These are phyloP conservation scores for Teinopalpus imperialis DNA, from an alignment of 2,888 invertebrate genomes.

Conservation along the genomic window DNA sequence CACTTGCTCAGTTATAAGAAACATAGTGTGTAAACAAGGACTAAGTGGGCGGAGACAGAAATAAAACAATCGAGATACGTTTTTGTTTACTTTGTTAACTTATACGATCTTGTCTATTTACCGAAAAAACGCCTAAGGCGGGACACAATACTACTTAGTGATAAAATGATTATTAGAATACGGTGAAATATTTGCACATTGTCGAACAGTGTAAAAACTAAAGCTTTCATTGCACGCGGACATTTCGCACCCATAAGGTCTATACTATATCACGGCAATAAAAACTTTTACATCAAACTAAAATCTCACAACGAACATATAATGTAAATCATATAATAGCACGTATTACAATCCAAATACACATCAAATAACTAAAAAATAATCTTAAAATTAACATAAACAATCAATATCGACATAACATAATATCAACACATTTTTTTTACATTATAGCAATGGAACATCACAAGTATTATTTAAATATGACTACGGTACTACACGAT, in stretches of 20 bases:
- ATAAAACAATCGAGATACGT: slow-evolving; percentile 12
- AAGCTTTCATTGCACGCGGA: too few relatives aligned
- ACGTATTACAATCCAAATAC: too few relatives aligned
- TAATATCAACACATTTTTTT: too few relatives aligned
- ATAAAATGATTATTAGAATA: too few relatives aligned
- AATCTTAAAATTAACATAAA: too few relatives aligned
- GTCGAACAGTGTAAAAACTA: slow-evolving; percentile 14
- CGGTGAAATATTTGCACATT: slow-evolving; percentile 8
- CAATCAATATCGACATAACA: too few relatives aligned
- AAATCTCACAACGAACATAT: too few relatives aligned
- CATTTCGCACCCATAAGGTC: not conserved
- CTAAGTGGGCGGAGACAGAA: slow-evolving; percentile 14
- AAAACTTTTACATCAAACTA: not conserved
- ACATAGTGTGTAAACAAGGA: not conserved
- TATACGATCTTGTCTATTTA: slow-evolving; percentile 4
- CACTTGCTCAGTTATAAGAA: not conserved
- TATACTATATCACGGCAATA: not conserved
- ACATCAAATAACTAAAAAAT: too few relatives aligned
- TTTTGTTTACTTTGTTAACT: slow-evolving; percentile 18
- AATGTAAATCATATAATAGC: too few relatives aligned
- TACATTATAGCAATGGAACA: too few relatives aligned
- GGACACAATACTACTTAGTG: slow-evolving; percentile 6
- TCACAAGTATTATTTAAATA: too few relatives aligned
- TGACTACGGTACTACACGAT: too few relatives aligned
- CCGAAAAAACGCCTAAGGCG: slow-evolving; percentile 15